Base-by-base conservation (phyloP, 1,140 invertebrate genomes). In the Drosophila erecta region DNA sequence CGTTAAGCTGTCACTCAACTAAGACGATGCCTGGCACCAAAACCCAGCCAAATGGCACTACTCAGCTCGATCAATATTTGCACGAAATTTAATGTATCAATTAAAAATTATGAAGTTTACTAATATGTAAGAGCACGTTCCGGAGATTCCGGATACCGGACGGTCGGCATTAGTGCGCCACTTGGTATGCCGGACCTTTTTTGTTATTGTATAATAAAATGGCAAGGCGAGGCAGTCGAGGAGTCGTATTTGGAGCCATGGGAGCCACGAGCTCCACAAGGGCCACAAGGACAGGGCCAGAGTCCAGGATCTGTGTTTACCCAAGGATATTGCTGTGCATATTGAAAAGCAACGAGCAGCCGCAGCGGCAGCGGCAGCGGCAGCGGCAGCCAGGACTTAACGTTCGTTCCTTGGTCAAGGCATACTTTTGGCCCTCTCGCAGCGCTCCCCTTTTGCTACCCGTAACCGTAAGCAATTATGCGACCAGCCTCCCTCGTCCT, bases 61-160 rank as follows among this genome's bases (percentile, higher is more conserved):
- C 51, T 65, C 51, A 56, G 62, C 69, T 86, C 47, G 47, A 65
- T 75, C 75, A 90, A 90, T 89, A 89, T 89, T 89, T 90, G 80
- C 70, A 89, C 84, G 65, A 73, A 90, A 86, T 90, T 91, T 91
- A 91, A 92, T 92, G 90, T 91, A 92, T 92, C 90, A 92, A 92
- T 92, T 92, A 92, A 92, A 92, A 92, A 92, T 92, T 91, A 91
- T 92, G 91, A 92, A 91, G 90, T 90, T 91, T 90, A 76, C 90
- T 91, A 91, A 90, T 91, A 91, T 92, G 87, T 83, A 81, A 77
- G 86, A 87, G 90, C 90, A 92, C 90, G 90, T 91, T 73, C 85
- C 67, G 67, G 44, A 44, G 67, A 71, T 71, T 71, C 53, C 27
- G 33, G 65, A n/a, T 6, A 30, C 65, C 20, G 37, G 22, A 38